Base-by-base conservation (phyloP, 2,113 vertebrate genomes). In the Microtus pennsylvanicus region DNA sequence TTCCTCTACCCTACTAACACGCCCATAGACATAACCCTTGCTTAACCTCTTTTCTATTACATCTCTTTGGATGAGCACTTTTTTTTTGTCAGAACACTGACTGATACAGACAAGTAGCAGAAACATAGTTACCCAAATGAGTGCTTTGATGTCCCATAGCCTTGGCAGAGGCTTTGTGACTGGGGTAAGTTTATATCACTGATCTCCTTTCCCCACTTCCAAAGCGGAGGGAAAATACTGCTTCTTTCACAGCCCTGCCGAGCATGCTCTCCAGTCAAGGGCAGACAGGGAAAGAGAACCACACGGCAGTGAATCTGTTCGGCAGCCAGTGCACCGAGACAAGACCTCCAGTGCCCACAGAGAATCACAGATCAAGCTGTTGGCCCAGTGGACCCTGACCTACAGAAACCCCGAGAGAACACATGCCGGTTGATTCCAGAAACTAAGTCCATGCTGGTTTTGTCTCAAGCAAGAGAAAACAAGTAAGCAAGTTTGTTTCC, bases 401-500 rank as follows among this genome's bases (percentile, higher is more conserved):
- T 87, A 45, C 6, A 45, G 58, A 92, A 87, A 65, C 38, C 26
- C 78, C 9, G 30, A 87, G 83, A 90, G 82, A 69, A 91, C 58
- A 90, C 58, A 67, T 55, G 13, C 77, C 24, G 67, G 33, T 52
- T 89, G 50, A 67, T 76, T 77, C 69, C 55, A 94, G 69, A 50
- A 35, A 35, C 63, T 58, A 85, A 50, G 10, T 85, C 28, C 76
- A 24, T 75, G 67, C 17, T 69, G 17, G 22, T 75, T 47, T 91
- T 38, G 47, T 85, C 75, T 90, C 80, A 55, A 75, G n/a, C 72
- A 89, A 45, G n/a, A 61, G 72, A 47, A 61, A 76, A 35, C 88
- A 77, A 85, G 75, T 87, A 61, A 76, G 63, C 88, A 77, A 85
- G 75, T 85, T 80, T n/a, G 58, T 72, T 88, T 80, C n/a, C 55